phyloP scores from a whole-genome alignment of 2,113 vertebrate species.

The Beaufortia kweichowensis region DNA sequence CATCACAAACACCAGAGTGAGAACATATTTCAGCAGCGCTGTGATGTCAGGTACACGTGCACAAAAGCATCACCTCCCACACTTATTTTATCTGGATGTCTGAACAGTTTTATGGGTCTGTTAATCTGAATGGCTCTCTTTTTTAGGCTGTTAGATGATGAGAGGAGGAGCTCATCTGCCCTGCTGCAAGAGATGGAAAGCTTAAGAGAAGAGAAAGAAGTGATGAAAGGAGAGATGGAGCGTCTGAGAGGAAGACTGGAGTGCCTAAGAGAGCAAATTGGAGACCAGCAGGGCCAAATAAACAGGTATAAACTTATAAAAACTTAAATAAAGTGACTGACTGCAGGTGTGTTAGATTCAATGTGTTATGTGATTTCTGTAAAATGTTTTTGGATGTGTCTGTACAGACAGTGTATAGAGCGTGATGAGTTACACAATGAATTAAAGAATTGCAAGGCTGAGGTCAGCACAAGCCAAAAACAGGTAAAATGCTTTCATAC shows the following conservation, averaged over 20 bases:
- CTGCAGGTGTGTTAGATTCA: neutral
- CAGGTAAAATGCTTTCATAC: constrained; percentile 34
- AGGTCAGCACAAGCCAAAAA: constrained; percentile 56
- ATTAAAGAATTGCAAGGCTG: constrained; percentile 59
- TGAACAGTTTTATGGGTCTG: neutral
- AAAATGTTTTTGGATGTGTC: constrained; percentile 36
- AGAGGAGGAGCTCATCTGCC: constrained; percentile 6
- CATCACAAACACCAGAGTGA: neutral
- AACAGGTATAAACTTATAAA: constrained; percentile 68
- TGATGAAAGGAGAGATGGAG: constrained; percentile 69
- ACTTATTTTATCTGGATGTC: neutral
- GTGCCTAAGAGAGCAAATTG: constrained; percentile 66
- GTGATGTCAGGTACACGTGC: constrained; percentile 4
- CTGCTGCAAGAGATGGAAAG: constrained; percentile 19
- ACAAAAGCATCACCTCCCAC: neutral
- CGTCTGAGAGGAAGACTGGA: constrained; percentile 69
- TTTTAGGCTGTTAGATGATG: constrained; percentile 4
- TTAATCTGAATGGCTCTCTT: neutral
- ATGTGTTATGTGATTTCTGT: neutral
- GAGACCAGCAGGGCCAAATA: constrained; percentile 62
- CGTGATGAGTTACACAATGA: constrained; percentile 62
- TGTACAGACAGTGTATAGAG: constrained; percentile 65
- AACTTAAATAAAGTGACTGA: neutral
- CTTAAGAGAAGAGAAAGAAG: constrained; percentile 41
- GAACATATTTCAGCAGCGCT: neutral